These are phyloP conservation scores for Caenorhabditis uteleia DNA, from an alignment of 2,888 invertebrate species.

Conservation along the genomic window DNA sequence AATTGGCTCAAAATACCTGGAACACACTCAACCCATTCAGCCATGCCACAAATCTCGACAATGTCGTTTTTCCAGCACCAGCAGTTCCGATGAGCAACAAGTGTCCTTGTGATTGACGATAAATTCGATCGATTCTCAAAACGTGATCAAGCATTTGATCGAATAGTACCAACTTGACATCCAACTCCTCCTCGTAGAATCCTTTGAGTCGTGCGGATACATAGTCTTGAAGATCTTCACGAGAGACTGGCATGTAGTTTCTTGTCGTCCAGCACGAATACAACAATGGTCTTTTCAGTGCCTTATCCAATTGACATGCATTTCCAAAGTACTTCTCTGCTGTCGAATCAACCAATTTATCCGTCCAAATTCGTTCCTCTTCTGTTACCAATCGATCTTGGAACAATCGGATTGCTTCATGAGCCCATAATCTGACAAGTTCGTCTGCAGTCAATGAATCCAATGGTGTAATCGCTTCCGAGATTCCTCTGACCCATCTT, in stretches of 20 bases:
- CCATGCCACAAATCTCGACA: conserved; percentile 99
- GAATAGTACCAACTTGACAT: conserved; percentile 95
- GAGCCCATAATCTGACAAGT: conserved; percentile 96
- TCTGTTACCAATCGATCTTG: conserved; percentile 88
- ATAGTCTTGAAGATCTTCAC: conserved; percentile 92
- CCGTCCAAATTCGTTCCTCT: conserved; percentile 93
- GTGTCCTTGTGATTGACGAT: conserved; percentile 88
- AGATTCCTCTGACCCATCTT: conserved; percentile 97
- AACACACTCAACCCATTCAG: conserved; percentile 99
- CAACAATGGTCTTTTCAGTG: conserved; percentile 89
- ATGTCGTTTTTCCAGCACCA: conserved; percentile 97
- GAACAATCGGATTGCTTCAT: conserved; percentile 96
- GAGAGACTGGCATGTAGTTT: conserved; percentile 93
- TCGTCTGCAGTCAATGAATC: conserved; percentile 91
- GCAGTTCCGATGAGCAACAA: conserved; percentile 95
- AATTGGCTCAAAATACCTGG: conserved; percentile 78
- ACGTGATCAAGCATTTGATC: conserved; percentile 99
- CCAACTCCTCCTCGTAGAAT: conserved; percentile 98
- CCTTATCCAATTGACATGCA: conserved; percentile 75
- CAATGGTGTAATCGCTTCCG: conserved; percentile 93
- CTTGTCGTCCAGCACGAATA: conserved; percentile 99
- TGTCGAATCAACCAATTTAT: conserved; percentile 91
- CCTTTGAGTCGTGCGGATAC: conserved; percentile 93
- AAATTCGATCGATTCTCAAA: conserved; percentile 95
- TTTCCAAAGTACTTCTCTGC: conserved; percentile 84